These are phyloP conservation scores for Apamea anceps DNA, from an alignment of 2,888 invertebrate species.

Conservation along the genomic window DNA sequence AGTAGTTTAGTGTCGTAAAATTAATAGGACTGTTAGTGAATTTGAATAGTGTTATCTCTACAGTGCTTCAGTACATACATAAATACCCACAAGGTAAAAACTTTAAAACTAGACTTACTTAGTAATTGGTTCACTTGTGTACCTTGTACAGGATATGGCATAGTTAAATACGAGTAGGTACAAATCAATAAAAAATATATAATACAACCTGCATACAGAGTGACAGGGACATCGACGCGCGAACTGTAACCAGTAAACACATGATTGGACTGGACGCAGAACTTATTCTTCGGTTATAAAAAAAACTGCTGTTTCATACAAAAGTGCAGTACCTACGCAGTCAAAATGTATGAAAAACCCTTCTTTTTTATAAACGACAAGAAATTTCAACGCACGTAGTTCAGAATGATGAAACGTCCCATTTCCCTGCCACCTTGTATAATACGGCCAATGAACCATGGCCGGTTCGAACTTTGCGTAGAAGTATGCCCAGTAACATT, in stretches of 20 bases:
- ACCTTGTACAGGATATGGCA: conserved; percentile 67
- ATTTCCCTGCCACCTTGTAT: neutral
- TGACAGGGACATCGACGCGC: neutral
- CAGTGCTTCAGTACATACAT: conserved; percentile 6
- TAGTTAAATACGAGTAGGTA: conserved; percentile 21
- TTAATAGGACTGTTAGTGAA: conserved; percentile 5
- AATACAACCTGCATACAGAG: neutral
- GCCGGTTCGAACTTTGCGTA: neutral
- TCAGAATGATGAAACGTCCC: neutral
- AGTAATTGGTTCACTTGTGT: conserved; percentile 66
- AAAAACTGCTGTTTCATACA: neutral
- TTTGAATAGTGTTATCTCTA: conserved; percentile 18
- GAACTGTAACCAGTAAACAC: neutral
- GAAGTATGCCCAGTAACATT: neutral
- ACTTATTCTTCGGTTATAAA: neutral
- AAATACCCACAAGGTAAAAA: conserved; percentile 36
- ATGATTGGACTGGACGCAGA: neutral
- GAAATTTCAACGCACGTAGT: neutral
- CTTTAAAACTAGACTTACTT: conserved; percentile 51
- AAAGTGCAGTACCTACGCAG: too few relatives aligned
- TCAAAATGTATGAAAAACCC: too few relatives aligned
- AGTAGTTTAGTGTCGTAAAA: neutral
- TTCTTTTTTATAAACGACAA: neutral
- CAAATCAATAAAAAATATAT: conserved; percentile 10
- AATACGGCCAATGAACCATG: neutral